Conservation (phyloP, 2,888 invertebrate genomes). For the Sarcophaga variegata region DNA sequence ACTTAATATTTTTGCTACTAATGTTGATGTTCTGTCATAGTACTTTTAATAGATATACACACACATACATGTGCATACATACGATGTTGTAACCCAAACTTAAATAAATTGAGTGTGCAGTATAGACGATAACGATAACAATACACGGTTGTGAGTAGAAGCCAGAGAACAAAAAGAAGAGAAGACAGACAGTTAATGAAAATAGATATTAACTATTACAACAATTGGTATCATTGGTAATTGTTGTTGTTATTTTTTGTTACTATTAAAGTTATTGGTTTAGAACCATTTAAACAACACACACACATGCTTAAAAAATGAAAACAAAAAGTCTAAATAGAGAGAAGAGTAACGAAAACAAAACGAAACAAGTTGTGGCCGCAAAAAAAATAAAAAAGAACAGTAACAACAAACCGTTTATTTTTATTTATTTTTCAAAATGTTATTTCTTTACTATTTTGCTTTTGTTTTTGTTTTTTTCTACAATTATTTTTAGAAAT, state of each 20-base stretch:
- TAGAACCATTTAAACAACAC: slow-evolving; percentile 15
- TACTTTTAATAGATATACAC: background rate
- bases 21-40: background rate
- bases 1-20: background rate
- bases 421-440: slow-evolving; percentile 25
- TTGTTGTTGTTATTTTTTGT: background rate
- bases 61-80: no score
- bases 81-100: no score
- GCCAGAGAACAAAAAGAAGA: background rate
- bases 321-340: background rate
- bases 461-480: slow-evolving; percentile 30
- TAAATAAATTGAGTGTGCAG: no score
- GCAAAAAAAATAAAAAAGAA: slow-evolving; percentile 38
- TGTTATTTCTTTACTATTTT: no score
- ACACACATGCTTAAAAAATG: background rate
- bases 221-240: background rate
- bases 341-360: slow-evolving; percentile 23
- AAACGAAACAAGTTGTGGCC: slow-evolving; percentile 51
- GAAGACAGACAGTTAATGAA: slow-evolving; percentile 15
- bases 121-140: no score
- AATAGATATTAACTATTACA: slow-evolving; percentile 25
- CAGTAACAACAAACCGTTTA: slow-evolving; percentile 63
- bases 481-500: slow-evolving; percentile 73
- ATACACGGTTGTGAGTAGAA: background rate
- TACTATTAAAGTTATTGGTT: background rate